These are phyloP conservation scores for Dexiosoma caninum DNA, from an alignment of 2,888 invertebrate species.

Conservation along the genomic window DNA sequence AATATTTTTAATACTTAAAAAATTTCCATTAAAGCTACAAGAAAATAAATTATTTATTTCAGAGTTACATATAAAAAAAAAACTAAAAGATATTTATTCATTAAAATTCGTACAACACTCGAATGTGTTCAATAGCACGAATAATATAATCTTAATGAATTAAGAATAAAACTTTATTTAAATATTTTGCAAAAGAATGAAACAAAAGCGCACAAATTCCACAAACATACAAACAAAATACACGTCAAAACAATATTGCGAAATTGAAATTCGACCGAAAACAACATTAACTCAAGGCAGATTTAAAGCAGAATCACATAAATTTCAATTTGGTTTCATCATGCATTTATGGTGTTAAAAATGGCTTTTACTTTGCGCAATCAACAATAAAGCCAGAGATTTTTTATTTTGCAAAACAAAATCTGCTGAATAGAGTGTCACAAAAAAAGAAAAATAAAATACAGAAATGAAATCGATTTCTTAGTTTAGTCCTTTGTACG, in stretches of 20 bases:
- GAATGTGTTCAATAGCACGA: conserved; percentile 64
- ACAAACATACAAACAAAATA: conserved; percentile 49
- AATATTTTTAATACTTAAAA: too few relatives aligned
- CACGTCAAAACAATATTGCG: conserved; percentile 46
- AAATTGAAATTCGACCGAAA: conserved; percentile 32
- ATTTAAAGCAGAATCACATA: conserved; percentile 59
- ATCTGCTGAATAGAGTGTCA: conserved; percentile 54
- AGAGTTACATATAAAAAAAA: too few relatives aligned
- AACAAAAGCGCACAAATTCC: conserved; percentile 27
- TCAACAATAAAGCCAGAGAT: neutral
- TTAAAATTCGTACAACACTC: conserved; percentile 8
- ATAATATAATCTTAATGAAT: conserved; percentile 65
- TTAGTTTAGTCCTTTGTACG: conserved; percentile 32
- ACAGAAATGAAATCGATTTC: neutral
- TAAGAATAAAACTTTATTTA: conserved; percentile 44
- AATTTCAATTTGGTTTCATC: conserved; percentile 61
- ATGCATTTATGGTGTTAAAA: conserved; percentile 61
- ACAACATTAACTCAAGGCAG: conserved; percentile 39
- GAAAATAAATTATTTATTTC: conserved; percentile 14
- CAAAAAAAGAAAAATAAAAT: conserved; percentile 31
- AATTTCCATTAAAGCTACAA: neutral
- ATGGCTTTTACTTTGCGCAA: conserved; percentile 16
- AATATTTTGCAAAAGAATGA: conserved; percentile 28
- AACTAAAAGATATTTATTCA: neutral
- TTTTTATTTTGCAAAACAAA: conserved; percentile 2